These are phyloP conservation scores for Xenopus tropicalis DNA, from an alignment of 2,113 vertebrate genomes.

Conservation along the genomic window UCB_Xtro_10.0 CM004448.2:14385001-14385500, in stretches of 20 bases:
- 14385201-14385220: too few relatives aligned
- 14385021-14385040: too few relatives aligned
- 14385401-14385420: constrained; percentile 71
- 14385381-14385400: constrained; percentile 72
- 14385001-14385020: too few relatives aligned
- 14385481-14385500: constrained; percentile 50
- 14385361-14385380: constrained; percentile 72
- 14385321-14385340: constrained; percentile 73
- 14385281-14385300: constrained; percentile 73
- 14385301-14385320: constrained; percentile 72
- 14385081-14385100: too few relatives aligned
- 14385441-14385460: constrained; percentile 75
- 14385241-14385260: constrained; percentile 77
- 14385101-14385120: too few relatives aligned
- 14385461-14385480: constrained; percentile 65
- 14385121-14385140: too few relatives aligned
- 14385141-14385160: too few relatives aligned
- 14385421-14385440: constrained; percentile 77
- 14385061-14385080: too few relatives aligned
- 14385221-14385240: constrained; percentile 65
- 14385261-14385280: constrained; percentile 68
- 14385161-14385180: too few relatives aligned
- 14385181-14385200: too few relatives aligned
- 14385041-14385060: too few relatives aligned
- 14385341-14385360: constrained; percentile 61